phyloP scores from a whole-genome alignment of 35 echinoderm and acorn worm genomes.

The Strongylocentrotus purpuratus region DNA sequence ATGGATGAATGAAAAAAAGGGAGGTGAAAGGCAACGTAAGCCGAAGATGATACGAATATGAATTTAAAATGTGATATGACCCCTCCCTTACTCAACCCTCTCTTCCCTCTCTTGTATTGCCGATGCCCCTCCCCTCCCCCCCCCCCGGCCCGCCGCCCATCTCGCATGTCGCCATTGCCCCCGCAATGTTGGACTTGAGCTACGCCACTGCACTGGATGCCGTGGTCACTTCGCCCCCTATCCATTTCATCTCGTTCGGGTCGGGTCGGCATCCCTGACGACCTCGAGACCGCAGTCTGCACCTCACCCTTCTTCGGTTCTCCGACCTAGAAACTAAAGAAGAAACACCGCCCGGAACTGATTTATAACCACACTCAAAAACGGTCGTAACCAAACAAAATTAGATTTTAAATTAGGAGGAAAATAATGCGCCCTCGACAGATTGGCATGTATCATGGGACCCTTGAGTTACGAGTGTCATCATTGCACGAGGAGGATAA shows the following conservation, averaged over 20 bases:
- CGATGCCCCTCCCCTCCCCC: no score
- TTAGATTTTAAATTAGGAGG: background rate
- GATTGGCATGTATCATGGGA: background rate
- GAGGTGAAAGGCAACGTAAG: no score
- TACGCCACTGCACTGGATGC: background rate
- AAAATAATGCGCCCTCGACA: conserved; percentile 16
- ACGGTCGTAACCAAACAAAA: conserved; percentile 11
- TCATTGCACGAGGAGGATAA: background rate
- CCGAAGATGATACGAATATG: no score
- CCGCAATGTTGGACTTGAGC: background rate
- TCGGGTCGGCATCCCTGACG: background rate
- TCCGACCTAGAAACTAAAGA: background rate
- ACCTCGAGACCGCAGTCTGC: background rate
- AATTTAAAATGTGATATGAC: no score
- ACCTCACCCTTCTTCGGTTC: background rate
- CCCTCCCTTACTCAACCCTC: no score
- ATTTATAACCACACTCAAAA: background rate
- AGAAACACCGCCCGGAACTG: background rate
- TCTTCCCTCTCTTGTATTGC: no score
- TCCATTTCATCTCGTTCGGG: background rate
- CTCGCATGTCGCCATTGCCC: no score
- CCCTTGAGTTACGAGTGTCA: background rate
- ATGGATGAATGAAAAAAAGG: no score
- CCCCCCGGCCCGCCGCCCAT: no score
- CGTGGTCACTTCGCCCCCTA: background rate